Conservation (phyloP, 1,140 invertebrate species). For the Drosophila setifemur region DNA sequence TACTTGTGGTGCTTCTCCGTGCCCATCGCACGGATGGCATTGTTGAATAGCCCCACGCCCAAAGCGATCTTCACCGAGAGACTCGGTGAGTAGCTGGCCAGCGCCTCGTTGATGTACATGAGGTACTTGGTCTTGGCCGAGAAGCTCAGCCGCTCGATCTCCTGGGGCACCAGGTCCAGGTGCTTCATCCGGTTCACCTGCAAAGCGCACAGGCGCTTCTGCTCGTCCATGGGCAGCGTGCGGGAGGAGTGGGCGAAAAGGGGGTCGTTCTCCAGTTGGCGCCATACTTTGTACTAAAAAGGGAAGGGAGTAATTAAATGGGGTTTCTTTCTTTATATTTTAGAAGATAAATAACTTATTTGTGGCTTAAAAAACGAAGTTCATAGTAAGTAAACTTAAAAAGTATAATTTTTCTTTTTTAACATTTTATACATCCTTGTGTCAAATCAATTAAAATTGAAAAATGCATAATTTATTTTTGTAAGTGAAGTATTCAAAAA, state of each 20-base stretch:
- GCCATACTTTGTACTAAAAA: conserved; percentile 91
- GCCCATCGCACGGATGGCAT: conserved; percentile 88
- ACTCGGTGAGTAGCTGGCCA: conserved; percentile 86
- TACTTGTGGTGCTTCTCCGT: conserved; percentile 90
- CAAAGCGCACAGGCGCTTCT: conserved; percentile 85
- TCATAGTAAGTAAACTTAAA: no score
- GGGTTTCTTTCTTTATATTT: background rate
- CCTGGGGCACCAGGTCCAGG: conserved; percentile 84
- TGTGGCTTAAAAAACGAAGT: no score
- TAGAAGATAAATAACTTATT: no score
- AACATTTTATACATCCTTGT: no score
- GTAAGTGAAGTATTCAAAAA: no score
- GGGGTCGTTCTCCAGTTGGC: conserved; percentile 90
- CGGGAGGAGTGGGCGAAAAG: conserved; percentile 86
- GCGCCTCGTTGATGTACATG: conserved; percentile 88
- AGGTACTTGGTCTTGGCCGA: conserved; percentile 87
- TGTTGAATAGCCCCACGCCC: conserved; percentile 87
- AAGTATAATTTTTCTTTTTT: no score
- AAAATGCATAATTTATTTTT: no score
- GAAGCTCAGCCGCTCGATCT: conserved; percentile 85
- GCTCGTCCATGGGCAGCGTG: conserved; percentile 88
- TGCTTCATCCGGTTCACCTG: conserved; percentile 85
- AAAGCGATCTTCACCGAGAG: conserved; percentile 88
- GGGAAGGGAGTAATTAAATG: background rate
- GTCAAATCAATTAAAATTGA: no score